Conservation (phyloP, 1,140 invertebrate species). For the Agrilus planipennis region DNA sequence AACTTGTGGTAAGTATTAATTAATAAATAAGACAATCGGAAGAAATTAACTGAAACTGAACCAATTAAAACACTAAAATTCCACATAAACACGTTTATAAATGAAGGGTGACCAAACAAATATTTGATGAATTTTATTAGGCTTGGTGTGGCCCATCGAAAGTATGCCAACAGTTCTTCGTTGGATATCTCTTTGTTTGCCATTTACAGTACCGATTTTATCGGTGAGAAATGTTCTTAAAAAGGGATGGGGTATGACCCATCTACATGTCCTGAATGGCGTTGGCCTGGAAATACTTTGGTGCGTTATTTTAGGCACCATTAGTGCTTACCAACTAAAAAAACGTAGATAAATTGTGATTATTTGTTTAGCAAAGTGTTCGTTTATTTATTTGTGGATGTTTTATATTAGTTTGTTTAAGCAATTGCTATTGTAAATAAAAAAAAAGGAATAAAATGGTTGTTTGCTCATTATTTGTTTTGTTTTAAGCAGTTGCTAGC, state of each 20-base stretch:
- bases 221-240: conserved; percentile 48
- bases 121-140: conserved; percentile 34
- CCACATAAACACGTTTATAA: not conserved
- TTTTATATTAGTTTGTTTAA: not conserved
- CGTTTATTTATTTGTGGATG: no score
- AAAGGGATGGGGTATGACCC: conserved; percentile 22
- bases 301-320: conserved; percentile 17
- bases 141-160: conserved; percentile 85
- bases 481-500: not conserved
- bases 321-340: conserved; percentile 22
- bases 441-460: not conserved
- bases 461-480: not conserved
- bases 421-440: not conserved
- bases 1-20: conserved; percentile 54
- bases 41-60: not conserved
- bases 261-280: conserved; percentile 22
- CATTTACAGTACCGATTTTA: conserved; percentile 54
- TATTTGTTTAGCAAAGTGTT: no score
- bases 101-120: no score
- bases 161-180: conserved; percentile 48
- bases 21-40: conserved; percentile 1
- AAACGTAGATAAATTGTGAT: conserved; percentile 20
- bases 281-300: conserved; percentile 17
- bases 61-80: no score
- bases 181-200: conserved; percentile 44